These are phyloP conservation scores for Zaprionus lachaisei DNA, from an alignment of 1,140 invertebrate species.

Conservation along the genomic window DNA sequence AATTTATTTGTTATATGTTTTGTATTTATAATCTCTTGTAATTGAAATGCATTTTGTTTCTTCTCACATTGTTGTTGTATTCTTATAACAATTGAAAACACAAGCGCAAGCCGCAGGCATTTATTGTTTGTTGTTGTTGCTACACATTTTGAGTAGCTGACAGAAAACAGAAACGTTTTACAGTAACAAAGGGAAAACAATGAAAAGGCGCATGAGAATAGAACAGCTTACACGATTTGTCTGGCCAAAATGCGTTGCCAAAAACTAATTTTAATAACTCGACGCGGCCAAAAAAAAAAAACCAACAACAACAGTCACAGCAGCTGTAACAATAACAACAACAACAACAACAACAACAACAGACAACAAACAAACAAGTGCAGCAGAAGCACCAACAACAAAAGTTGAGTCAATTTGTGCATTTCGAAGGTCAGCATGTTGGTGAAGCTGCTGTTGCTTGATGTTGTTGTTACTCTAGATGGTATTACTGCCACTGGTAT, in stretches of 20 bases:
- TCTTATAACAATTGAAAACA: constrained; percentile 22
- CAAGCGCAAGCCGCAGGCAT: constrained; percentile 13
- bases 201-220: constrained; percentile 13
- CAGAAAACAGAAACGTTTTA: constrained; percentile 58
- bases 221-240: constrained; percentile 43
- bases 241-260: constrained; percentile 50
- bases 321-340: constrained; percentile 32
- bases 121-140: constrained; percentile 14
- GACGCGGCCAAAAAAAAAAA: constrained; percentile 43
- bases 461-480: not conserved
- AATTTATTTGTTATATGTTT: not conserved
- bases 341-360: constrained; percentile 27
- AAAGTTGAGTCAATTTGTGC: constrained; percentile 70
- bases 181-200: constrained; percentile 34
- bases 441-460: not conserved
- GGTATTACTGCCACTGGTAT: not conserved
- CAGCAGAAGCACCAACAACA: constrained; percentile 31
- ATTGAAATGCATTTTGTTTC: not conserved
- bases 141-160: constrained; percentile 35
- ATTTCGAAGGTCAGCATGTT: constrained; percentile 62
- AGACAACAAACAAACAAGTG: constrained; percentile 37
- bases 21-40: not conserved
- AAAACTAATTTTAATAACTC: constrained; percentile 74
- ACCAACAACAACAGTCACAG: constrained; percentile 20
- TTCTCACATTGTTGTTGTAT: not conserved